These are phyloP conservation scores for Oryzias celebensis DNA, from an alignment of 2,113 vertebrate species.

Conservation along the genomic window DNA sequence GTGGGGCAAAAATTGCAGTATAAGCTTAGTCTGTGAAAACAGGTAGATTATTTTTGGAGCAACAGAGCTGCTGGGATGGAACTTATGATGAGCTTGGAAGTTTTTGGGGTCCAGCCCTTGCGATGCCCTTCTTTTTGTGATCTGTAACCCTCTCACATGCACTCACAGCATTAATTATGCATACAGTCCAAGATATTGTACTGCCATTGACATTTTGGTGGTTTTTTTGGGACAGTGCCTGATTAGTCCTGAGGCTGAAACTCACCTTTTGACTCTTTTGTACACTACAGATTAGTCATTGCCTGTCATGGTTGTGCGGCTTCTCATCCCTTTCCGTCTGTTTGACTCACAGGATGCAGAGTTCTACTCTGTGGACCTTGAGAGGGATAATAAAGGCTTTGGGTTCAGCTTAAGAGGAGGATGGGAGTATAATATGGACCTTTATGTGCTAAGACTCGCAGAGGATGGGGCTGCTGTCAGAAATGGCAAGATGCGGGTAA, in stretches of 20 bases:
- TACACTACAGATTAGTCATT: conserved; percentile 20
- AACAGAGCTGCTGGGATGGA: not conserved
- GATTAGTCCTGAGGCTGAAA: conserved; percentile 47
- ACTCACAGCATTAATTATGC: conserved; percentile 56
- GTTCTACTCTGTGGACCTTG: conserved; percentile 95
- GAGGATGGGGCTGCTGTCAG: conserved; percentile 94
- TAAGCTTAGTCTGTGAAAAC: not conserved
- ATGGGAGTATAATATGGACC: conserved; percentile 97
- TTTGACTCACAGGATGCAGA: conserved; percentile 85
- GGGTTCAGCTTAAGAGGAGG: conserved; percentile 97
- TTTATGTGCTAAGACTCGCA: conserved; percentile 93
- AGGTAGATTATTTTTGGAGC: not conserved
- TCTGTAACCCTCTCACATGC: conserved; percentile 47
- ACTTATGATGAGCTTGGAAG: conserved; percentile 18
- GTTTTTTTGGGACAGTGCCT: conserved; percentile 40
- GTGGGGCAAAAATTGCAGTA: no score
- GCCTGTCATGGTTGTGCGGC: conserved; percentile 58
- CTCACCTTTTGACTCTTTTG: conserved; percentile 29
- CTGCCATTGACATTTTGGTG: conserved; percentile 51
- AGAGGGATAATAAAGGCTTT: conserved; percentile 95
- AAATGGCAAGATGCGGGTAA: conserved; percentile 97
- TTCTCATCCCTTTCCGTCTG: conserved; percentile 49
- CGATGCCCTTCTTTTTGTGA: conserved; percentile 42
- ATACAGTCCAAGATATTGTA: conserved; percentile 45
- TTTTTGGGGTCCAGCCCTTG: conserved; percentile 41